Base-by-base conservation (phyloP, 2,113 vertebrate species). In the Xenopus laevis region DNA sequence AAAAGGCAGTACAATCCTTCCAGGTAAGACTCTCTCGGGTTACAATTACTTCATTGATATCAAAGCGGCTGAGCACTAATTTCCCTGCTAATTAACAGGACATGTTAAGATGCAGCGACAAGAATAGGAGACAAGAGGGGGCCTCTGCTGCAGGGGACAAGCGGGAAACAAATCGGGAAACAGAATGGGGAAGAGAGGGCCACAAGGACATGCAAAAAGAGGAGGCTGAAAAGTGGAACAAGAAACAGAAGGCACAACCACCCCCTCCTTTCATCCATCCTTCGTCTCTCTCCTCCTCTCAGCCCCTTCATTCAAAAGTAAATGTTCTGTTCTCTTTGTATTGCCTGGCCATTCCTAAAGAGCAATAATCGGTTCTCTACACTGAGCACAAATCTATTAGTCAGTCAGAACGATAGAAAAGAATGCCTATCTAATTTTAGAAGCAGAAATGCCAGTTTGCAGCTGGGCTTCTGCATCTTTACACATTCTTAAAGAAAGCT, bases 1-100 rank as follows among this genome's bases (percentile, higher is more conserved):
- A 79, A 58, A 77, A 78, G 27, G 81, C 79, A n/a, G 63, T 83
- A 40, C 71, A 72, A 59, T 74, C 81, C 27, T 81, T 79, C 65
- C 71, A 67, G 82, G 77, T 82, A 74, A 58, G 27, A 62, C 30
- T 40, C 18, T 23, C 55, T 18, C 40, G 55, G 58, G 17, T 68
- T 13, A 50, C 12, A 50, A 10, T 50, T 7, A 50, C 11, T 40
- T 40, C 33, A 4, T 50, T 9, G 2, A 50, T 50, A 13, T 50
- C 2, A 2, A 50, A 50, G 11, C 4, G 13, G 47, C 2, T 50
- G 15, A 13, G 12, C 47, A 23, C 13, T 27, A 21, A 23, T 16
- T 27, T 23, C 58, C 7, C 13, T 60, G 18, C 21, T 21, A 27
- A 60, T 27, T 60, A 55, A 55, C 15, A 77, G 74, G 74, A 77